Evolutionary conservation across 1,140 invertebrate species (phyloP), one percentile per base, ranked within the genome.

Genomic region (Homalodisca vitripennis): DNA sequence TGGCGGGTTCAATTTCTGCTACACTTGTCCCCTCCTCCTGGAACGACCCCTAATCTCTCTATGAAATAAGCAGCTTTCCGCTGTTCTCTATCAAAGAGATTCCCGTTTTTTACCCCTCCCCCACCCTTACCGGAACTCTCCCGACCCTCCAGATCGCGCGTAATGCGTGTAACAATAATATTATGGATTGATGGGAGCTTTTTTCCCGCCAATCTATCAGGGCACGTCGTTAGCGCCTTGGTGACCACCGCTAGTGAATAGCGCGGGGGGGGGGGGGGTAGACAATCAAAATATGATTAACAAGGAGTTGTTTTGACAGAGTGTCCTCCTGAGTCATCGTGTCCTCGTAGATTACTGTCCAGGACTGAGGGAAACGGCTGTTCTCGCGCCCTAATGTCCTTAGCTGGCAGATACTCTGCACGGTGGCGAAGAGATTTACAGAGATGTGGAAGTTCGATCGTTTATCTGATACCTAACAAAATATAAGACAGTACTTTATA

Each of bases 1-100:
- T n/a, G n/a, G n/a, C n/a, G n/a, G n/a, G n/a, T n/a, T n/a, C n/a
- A n/a, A n/a, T n/a, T n/a, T n/a, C n/a, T n/a, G n/a, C 27, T n/a
- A 60, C 55, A 60, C 55, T 60, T 60, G 55, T 26, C 29, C 3
- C 51, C 22, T 17, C 55, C 17, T n/a, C n/a, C 20, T 17, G 10
- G 22, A 3, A 6, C 55, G 20, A 26, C 27, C 55, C 55, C 22
- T 60, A 60, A 60, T 60, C 55, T 29, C 55, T 26, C 22, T 41
- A 60, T 60, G 55, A 60, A 60, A 60, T 60, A 60, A 60, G 55
- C 55, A 60, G 55, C 55, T 60, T 60, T 60, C 55, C 55, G 27
- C 55, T 26, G 55, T 60, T 60, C 55, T 60, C 27, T 60, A 60
- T 60, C 55, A 60, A 60, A 60, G 29, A 29, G 55, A 60, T 29